These are phyloP conservation scores for Chironomus riparius DNA, from an alignment of 2,888 invertebrate genomes.

Conservation along the genomic window DNA sequence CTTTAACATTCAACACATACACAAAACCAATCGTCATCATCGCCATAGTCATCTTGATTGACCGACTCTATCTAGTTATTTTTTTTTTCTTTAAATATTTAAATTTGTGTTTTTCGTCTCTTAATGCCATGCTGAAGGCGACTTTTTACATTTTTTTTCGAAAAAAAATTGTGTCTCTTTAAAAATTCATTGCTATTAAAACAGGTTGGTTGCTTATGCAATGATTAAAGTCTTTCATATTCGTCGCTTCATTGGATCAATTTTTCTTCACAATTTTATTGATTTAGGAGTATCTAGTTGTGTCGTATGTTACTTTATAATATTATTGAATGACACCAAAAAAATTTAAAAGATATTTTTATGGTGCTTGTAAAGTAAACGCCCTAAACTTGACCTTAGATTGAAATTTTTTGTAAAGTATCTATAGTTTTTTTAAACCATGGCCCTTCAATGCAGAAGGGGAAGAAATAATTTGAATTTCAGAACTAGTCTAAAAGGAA, in stretches of 20 bases:
- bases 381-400: too few species aligned
- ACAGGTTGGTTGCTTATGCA: conserved; percentile 17
- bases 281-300: too few species aligned
- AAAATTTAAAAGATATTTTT: too few species aligned
- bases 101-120: background rate
- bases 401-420: too few species aligned
- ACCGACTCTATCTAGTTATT: background rate
- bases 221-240: conserved; percentile 16
- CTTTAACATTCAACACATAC: background rate
- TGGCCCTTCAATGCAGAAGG: too few species aligned
- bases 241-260: background rate
- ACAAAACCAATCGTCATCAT: background rate
- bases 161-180: background rate
- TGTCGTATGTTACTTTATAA: too few species aligned
- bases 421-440: too few species aligned
- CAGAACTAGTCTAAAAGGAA: too few species aligned
- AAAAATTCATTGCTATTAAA: background rate
- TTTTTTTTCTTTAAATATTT: background rate
- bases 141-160: background rate
- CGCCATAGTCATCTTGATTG: background rate
- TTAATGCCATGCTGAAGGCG: background rate
- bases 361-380: too few species aligned
- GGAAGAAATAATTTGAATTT: too few species aligned
- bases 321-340: too few species aligned
- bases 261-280: background rate